phyloP scores from a whole-genome alignment of 2,113 vertebrate genomes.

The Isichthys henryi region DNA sequence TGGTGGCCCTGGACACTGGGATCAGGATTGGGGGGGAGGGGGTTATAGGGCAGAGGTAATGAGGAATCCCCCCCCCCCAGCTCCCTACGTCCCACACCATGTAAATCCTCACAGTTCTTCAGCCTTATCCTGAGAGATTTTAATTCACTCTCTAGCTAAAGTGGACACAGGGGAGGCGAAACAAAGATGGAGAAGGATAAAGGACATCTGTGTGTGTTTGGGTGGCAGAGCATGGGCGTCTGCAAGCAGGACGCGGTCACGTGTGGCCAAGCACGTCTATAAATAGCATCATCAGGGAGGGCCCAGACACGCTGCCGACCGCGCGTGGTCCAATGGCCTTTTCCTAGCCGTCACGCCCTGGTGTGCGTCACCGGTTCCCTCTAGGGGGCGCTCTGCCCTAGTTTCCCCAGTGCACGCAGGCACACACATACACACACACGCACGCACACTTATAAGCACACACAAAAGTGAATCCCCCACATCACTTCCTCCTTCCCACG shows the following conservation, averaged over 20 bases:
- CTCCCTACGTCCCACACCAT: neutral
- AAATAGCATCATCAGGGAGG: neutral
- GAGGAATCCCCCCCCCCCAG: neutral
- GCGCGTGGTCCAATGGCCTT: neutral
- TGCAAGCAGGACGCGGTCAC: neutral
- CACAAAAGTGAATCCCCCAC: neutral
- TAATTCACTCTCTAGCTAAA: neutral
- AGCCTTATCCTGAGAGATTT: neutral
- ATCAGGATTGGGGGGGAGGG: neutral
- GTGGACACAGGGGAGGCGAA: neutral
- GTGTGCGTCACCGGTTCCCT: neutral
- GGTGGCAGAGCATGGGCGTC: neutral
- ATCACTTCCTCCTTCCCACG: neutral
- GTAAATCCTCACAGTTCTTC: neutral
- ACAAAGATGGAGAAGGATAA: neutral
- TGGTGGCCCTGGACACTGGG: neutral
- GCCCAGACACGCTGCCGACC: neutral
- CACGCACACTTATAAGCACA: neutral
- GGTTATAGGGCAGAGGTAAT: neutral
- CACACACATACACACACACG: neutral
- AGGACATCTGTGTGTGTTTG: neutral
- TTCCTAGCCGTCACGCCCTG: neutral
- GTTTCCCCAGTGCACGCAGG: neutral
- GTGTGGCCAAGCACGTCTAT: neutral
- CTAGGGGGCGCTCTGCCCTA: neutral